Percentiles rank a stretch among this genome's conserved stretches.
phyloP scores from a whole-genome alignment of 2,113 vertebrate species.

The Petaurus breviceps region DNA sequence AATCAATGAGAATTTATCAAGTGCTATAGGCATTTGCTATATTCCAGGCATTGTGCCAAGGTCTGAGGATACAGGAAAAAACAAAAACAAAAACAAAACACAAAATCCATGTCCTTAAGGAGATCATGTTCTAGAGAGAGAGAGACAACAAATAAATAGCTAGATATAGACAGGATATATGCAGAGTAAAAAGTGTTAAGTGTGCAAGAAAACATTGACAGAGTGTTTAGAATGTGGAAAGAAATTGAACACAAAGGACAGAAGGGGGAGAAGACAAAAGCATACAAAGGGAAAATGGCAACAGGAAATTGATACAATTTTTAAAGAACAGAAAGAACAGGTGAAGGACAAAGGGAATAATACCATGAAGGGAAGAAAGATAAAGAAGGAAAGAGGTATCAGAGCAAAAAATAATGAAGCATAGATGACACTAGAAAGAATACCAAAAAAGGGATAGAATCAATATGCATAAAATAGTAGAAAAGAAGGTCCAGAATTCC shows the following conservation, averaged over 20 bases:
- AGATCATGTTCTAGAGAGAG: background rate
- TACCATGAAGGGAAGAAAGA: background rate
- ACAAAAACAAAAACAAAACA: background rate
- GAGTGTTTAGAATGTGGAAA: background rate
- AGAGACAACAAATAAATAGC: background rate
- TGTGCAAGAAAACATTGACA: background rate
- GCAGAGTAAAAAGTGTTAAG: background rate
- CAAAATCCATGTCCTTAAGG: background rate
- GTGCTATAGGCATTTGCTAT: background rate
- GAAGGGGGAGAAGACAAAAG: background rate
- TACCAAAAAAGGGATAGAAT: background rate
- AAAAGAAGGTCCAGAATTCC: background rate
- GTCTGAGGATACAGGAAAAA: background rate
- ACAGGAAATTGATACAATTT: background rate
- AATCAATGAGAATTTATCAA: background rate
- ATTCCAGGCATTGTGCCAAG: background rate
- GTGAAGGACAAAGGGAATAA: background rate
- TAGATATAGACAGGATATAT: background rate
- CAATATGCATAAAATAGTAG: background rate
- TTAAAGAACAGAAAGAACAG: background rate
- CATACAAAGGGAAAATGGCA: background rate
- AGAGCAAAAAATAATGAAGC: background rate
- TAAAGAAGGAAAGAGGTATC: background rate
- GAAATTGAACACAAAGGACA: conserved; percentile 19
- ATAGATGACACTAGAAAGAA: background rate